A percentile compares a stretch with the other conserved stretches of the same genome.
phyloP scores from a whole-genome alignment of 2,113 vertebrate species.

The cattle (Bos taurus) region ARS-UCD2.0 NC_037343.1:19928001-19928500 shows the following conservation, averaged over 20 bases:
- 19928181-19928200: not conserved
- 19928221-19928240: not conserved
- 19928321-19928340: not conserved
- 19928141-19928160: not conserved
- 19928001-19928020: not conserved
- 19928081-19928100: not conserved
- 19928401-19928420: not conserved
- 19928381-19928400: not conserved
- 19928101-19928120: not conserved
- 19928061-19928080: not conserved
- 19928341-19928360: too few relatives aligned
- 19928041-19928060: not conserved
- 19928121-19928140: not conserved
- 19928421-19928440: not conserved
- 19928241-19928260: too few relatives aligned
- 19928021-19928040: not conserved
- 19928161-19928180: not conserved
- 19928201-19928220: not conserved
- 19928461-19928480: not conserved
- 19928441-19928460: not conserved
- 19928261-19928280: rapidly evolving
- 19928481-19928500: too few relatives aligned
- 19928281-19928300: not conserved
- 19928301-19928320: rapidly evolving
- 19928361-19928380: not conserved